Base-by-base conservation (phyloP, 2,888 invertebrate genomes). In the Eurois occulta region DNA sequence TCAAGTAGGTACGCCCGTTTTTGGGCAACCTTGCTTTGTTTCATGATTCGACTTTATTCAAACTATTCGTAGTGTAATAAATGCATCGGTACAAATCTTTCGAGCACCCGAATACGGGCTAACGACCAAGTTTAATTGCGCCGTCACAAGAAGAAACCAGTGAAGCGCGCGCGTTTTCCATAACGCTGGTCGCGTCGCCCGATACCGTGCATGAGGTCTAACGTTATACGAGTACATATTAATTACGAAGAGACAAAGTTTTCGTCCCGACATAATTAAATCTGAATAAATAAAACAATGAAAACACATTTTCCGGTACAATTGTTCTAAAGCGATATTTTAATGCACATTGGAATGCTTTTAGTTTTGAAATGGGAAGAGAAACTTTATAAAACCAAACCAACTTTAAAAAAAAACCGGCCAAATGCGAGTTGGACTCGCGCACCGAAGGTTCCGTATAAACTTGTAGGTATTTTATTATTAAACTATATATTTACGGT, bases 201-300 rank as follows among this genome's bases (percentile, higher is more conserved):
- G 65, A 65, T 0, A 35, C 32, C 32, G 35, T 46, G 48, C 8
- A 13, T 38, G 28, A 8, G 13, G 35, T 65, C 38, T 28, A 43
- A n/a, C 79, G 41, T 41, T n/a, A n/a, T n/a, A n/a, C n/a, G n/a
- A 66, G 58, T 72, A 35, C 35, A 35, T 60, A 70, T 78, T 87
- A 83, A 87, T 87, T 84, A 86, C 60, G 72, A 78, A 70, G 55
- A 72, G 73, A 48, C 78, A 77, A 88, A 89, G 83, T 88, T 90
- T 87, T 81, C 83, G 76, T 74, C 32, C 76, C 71, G 65, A 81
- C 18, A 81, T 84, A 87, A 89, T 90, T 87, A 87, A 86, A 88
- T 90, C 84, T 80, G 76, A 87, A 88, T 89, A 88, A 87, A 85
- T 84, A 70, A 74, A 52, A 86, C 87, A 84, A 87, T 84, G 84